phyloP scores from a whole-genome alignment of 2,797 vertebrate species.

The Macrochelys suwanniensis region DNA sequence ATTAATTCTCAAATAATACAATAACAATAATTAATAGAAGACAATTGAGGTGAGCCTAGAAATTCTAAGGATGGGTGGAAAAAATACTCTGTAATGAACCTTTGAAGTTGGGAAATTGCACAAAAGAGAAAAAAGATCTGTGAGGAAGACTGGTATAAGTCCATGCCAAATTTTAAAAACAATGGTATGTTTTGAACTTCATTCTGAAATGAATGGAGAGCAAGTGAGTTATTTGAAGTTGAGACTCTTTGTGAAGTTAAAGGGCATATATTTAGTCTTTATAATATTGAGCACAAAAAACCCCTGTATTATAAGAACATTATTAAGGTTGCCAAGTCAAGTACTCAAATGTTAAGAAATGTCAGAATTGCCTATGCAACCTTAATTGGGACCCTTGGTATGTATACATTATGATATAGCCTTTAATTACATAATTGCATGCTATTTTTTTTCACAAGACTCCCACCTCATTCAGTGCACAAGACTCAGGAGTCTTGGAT shows the following conservation, averaged over 20 bases:
- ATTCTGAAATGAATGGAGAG: not conserved
- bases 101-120: not conserved
- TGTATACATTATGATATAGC: too few relatives aligned
- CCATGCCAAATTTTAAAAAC: not conserved
- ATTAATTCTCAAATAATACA: not conserved
- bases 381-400: too few relatives aligned
- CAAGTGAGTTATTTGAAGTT: not conserved
- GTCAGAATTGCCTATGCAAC: not conserved
- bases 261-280: not conserved
- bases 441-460: too few relatives aligned
- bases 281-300: not conserved
- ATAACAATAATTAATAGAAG: slow-evolving; percentile 22
- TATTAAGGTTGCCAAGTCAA: not conserved
- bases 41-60: slow-evolving; percentile 17
- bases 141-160: not conserved
- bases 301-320: fast-evolving
- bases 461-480: too few relatives aligned
- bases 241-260: not conserved
- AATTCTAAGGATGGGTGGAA: not conserved
- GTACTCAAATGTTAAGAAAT: slow-evolving; percentile 1
- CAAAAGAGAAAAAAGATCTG: not conserved
- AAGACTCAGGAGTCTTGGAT: too few relatives aligned
- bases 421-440: too few relatives aligned
- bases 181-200: not conserved
- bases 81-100: not conserved